Percentiles rank a stretch among this genome's conserved stretches.
These are phyloP conservation scores for Scaeva pyrastri DNA, from an alignment of 2,888 invertebrate genomes.

Conservation along the genomic window DNA sequence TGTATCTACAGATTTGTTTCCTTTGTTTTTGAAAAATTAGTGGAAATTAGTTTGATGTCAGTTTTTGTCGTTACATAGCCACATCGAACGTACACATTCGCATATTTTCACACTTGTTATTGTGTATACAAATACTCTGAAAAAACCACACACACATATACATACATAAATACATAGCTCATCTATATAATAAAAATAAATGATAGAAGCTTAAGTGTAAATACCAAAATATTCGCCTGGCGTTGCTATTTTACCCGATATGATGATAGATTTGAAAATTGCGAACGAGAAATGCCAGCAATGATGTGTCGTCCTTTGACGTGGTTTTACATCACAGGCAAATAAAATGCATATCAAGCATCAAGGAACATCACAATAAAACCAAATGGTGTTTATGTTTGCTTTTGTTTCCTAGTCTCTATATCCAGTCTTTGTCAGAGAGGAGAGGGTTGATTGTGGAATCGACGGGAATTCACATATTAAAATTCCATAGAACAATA, in stretches of 20 bases:
- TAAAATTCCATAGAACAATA: slow-evolving; percentile 65
- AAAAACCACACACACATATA: not conserved
- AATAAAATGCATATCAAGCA: slow-evolving; percentile 34
- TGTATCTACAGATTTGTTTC: too few species aligned
- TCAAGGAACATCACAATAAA: slow-evolving; percentile 24
- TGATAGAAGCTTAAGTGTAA: slow-evolving; percentile 5
- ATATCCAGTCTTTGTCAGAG: too few species aligned
- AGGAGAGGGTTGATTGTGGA: not conserved
- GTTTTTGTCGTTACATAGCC: slow-evolving; percentile 15
- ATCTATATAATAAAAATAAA: not conserved
- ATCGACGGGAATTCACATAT: slow-evolving; percentile 55
- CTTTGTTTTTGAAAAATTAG: slow-evolving; percentile 62
- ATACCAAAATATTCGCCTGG: slow-evolving; percentile 48
- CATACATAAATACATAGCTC: too few species aligned
- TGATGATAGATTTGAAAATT: slow-evolving; percentile 64
- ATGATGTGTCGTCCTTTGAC: slow-evolving; percentile 50
- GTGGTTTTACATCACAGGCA: slow-evolving; percentile 35
- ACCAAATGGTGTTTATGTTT: slow-evolving; percentile 10
- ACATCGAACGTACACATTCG: slow-evolving; percentile 12
- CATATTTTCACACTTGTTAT: not conserved
- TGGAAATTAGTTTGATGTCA: slow-evolving; percentile 64
- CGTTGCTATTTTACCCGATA: slow-evolving; percentile 60
- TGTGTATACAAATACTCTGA: not conserved
- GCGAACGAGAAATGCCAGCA: slow-evolving; percentile 15
- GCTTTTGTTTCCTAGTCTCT: not conserved